These are phyloP conservation scores for Mellilla xanthometata DNA, from an alignment of 2,888 invertebrate genomes.

Conservation along the genomic window DNA sequence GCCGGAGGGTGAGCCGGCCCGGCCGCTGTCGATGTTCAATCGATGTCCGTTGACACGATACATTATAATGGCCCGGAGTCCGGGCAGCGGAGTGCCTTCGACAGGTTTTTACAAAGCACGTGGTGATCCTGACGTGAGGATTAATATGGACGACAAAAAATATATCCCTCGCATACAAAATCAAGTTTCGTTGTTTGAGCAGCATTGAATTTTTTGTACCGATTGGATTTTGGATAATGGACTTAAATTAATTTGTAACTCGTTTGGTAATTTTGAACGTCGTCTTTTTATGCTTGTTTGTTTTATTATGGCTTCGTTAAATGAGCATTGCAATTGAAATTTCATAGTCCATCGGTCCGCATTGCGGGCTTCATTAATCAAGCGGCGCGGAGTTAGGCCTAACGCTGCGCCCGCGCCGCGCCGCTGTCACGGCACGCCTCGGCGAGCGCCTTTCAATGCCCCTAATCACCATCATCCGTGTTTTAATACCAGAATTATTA, in stretches of 20 bases:
- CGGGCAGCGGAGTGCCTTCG: slow-evolving; percentile 66
- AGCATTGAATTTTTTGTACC: slow-evolving; percentile 50
- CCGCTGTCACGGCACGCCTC: slow-evolving; percentile 57
- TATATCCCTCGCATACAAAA: slow-evolving; percentile 66
- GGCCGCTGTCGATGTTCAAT: slow-evolving; percentile 75
- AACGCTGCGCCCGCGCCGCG: slow-evolving; percentile 60
- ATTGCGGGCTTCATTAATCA: slow-evolving; percentile 67
- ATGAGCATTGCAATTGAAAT: slow-evolving; percentile 38
- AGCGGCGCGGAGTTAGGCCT: slow-evolving; percentile 71
- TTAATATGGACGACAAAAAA: slow-evolving; percentile 79
- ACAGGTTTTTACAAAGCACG: slow-evolving; percentile 79
- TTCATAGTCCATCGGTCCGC: slow-evolving; percentile 58
- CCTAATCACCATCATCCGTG: slow-evolving; percentile 67
- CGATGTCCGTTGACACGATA: slow-evolving; percentile 81
- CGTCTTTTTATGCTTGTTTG: slow-evolving; percentile 27
- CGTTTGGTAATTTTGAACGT: slow-evolving; percentile 44
- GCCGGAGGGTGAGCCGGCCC: slow-evolving; percentile 72
- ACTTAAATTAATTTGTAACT: slow-evolving; percentile 60
- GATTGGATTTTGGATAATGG: slow-evolving; percentile 57
- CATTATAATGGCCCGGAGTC: slow-evolving; percentile 77
- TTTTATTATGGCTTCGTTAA: slow-evolving; percentile 25
- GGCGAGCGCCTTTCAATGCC: slow-evolving; percentile 47
- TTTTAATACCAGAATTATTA: slow-evolving; percentile 73
- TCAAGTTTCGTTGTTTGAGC: slow-evolving; percentile 59
- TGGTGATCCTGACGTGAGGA: slow-evolving; percentile 79